These are phyloP conservation scores for Tyrophagus putrescentiae DNA, from an alignment of 1,140 invertebrate species.

Conservation along the genomic window DNA sequence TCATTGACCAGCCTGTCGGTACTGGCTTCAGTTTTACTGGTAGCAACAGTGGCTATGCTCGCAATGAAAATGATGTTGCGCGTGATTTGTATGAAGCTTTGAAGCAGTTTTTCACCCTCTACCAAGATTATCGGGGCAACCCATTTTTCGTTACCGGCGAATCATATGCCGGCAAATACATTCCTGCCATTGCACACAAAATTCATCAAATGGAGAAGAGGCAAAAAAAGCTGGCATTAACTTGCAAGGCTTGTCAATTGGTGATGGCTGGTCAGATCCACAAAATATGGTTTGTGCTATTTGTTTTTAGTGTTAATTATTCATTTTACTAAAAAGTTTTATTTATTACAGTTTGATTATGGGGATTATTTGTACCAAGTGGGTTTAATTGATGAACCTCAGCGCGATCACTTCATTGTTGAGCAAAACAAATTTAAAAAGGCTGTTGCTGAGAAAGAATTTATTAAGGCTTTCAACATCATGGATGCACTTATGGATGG, in stretches of 20 bases:
- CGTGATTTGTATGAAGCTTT: constrained; percentile 25
- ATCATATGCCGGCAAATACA: constrained; percentile 56
- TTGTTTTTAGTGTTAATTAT: too few relatives aligned
- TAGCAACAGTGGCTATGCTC: constrained; percentile 21
- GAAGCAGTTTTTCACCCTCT: constrained; percentile 51
- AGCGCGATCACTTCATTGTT: constrained; percentile 7
- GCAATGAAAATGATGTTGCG: constrained; percentile 24
- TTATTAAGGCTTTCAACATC: constrained; percentile 29
- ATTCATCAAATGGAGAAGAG: constrained; percentile 36
- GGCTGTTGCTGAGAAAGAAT: constrained; percentile 13
- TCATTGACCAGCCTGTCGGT: constrained; percentile 73
- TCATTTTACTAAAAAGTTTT: too few relatives aligned
- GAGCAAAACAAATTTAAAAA: constrained; percentile 8
- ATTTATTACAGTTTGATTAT: too few relatives aligned
- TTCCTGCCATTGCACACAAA: constrained; percentile 31
- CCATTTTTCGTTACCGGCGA: constrained; percentile 67
- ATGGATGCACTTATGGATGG: constrained; percentile 49
- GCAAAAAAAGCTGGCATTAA: constrained; percentile 30
- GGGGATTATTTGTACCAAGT: constrained; percentile 14
- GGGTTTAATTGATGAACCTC: constrained; percentile 18
- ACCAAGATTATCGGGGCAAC: constrained; percentile 46
- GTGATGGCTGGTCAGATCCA: constrained; percentile 34
- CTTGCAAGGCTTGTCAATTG: constrained; percentile 33
- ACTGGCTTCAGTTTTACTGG: constrained; percentile 36
- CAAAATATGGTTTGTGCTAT: constrained; percentile 34